Evolutionary conservation across 2,113 vertebrate genomes (phyloP), one percentile per base, ranked within the genome.

Genomic region (Phaethornis superciliosus): DNA sequence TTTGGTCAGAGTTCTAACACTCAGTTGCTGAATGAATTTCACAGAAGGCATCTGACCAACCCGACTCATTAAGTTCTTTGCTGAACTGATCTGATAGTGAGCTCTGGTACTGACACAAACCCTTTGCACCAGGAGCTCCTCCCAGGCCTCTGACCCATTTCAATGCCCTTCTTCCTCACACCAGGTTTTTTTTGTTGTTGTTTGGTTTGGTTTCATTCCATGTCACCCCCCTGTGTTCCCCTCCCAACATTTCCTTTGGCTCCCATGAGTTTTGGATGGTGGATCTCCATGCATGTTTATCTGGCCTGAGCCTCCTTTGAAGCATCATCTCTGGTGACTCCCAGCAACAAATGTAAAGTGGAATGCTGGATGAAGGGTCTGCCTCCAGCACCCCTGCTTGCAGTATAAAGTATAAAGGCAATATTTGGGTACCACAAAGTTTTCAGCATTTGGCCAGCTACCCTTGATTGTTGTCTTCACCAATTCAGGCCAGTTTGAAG

Each of bases 391-490:
- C 2, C 18, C 10, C 20, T 71, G 21, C 46, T 54, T 65, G 59
- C 9, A 62, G 19, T 46, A 16, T 24, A 1, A 77, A 58, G 17
- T 56, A 37, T 21, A 58, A 74, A 74, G 30, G 21, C 27, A 81
- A 6, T 49, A 63, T 37, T n/a, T 77, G 28, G 2, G 10, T 12
- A 63, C 24, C 12, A 33, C 56, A 55, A 74, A 80, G 12, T n/a
- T 83, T 64, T 65, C 83, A 90, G 23, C 6, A 0, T 11, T 54
- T 30, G 49, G 28, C n/a, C 0, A 1, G 40, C 21, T 72, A 9
- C 30, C 30, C 49, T 80, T 77, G 32, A 30, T 71, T 52, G 9
- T 49, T 68, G 33, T 75, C 52, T 91, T 93, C 46, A 62, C 65
- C 63, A 55, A 6, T 20, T 47, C 42, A 72, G 88, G 46, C 65